Evolutionary conservation across 2,113 vertebrate species (phyloP), one percentile per base, ranked within the genome.

Genomic region (Thermophis baileyi): DNA sequence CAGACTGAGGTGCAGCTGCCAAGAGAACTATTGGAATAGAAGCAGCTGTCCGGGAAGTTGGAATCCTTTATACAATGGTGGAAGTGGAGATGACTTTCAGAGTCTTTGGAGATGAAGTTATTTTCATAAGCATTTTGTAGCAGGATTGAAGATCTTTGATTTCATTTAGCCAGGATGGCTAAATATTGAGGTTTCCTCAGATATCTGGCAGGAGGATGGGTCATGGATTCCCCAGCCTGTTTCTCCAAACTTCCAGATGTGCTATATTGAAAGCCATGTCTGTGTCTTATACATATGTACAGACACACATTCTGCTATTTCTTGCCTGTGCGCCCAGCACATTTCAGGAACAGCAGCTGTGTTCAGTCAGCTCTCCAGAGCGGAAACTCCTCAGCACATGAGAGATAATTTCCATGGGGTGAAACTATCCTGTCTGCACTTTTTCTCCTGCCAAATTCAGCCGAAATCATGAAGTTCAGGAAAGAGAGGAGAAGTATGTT

Each of bases 371-470:
- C 47, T 87, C 47, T 53, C 74, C 11, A 1, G 25, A 12, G 25
- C 51, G 50, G 86, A 88, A 88, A 88, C 20, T 47, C 5, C 60
- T 54, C 44, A n/a, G 50, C 74, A 47, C 50, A 40, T 92, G 88
- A 94, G 93, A 22, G 44, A 91, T 49, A 92, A 6, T 92, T 92
- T 94, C 93, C 93, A 94, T 89, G 81, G 69, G 53, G 74, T 63
- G 53, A 85, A 44, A 35, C 24, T 22, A 22, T n/a, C 16, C 51
- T 46, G 35, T 22, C 90, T 18, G 2, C 22, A 27, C 54, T 55
- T 49, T 53, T 47, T 51, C 54, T 85, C 18, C 14, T 35, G 85
- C 60, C 44, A 85, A 88, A 35, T 35, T 57, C 50, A 49, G 50
- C 49, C 22, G 47, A 12, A 60, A 86, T 25, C n/a, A 14, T 3